phyloP scores from a whole-genome alignment of 1,140 invertebrate species.

The Aphelinus atriplicis region DNA sequence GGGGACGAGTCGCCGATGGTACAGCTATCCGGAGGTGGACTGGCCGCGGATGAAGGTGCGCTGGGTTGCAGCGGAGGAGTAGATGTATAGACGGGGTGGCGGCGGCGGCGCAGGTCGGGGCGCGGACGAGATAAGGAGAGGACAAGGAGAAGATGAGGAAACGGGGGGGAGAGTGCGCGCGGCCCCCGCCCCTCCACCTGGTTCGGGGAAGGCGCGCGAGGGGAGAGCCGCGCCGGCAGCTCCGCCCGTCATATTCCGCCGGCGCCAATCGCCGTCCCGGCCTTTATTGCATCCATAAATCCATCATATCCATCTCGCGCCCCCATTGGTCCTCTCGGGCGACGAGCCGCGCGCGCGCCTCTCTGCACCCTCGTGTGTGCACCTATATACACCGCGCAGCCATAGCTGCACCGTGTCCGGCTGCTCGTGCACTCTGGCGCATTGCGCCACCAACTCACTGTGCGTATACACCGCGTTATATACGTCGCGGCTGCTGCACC shows the following conservation, averaged over 20 bases:
- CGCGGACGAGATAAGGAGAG: conserved; percentile 33
- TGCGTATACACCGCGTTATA: too few relatives aligned
- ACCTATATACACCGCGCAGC: too few relatives aligned
- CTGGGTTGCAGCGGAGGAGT: conserved; percentile 33
- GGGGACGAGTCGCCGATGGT: conserved; percentile 7
- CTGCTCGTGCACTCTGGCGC: conserved; percentile 50
- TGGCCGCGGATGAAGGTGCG: conserved; percentile 43
- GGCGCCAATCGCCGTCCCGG: conserved; percentile 62
- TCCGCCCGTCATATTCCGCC: conserved; percentile 67
- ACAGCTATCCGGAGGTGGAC: conserved; percentile 39
- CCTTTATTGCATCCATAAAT: conserved; percentile 71
- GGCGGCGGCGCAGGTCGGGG: conserved; percentile 31
- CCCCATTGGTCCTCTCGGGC: not conserved
- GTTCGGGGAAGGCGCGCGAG: conserved; percentile 29
- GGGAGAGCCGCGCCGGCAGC: conserved; percentile 54
- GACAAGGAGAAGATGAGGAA: conserved; percentile 43
- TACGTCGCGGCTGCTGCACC: too few relatives aligned
- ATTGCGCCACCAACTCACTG: conserved; percentile 59
- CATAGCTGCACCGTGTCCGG: not conserved
- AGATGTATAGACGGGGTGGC: conserved; percentile 4
- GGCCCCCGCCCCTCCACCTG: not conserved
- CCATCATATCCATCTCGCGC: conserved; percentile 66
- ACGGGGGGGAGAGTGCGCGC: conserved; percentile 37
- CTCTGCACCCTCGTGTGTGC: too few relatives aligned
- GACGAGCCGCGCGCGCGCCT: too few relatives aligned